Base-by-base conservation (phyloP, 2,888 invertebrate species). In the Resseliella maxima region DNA sequence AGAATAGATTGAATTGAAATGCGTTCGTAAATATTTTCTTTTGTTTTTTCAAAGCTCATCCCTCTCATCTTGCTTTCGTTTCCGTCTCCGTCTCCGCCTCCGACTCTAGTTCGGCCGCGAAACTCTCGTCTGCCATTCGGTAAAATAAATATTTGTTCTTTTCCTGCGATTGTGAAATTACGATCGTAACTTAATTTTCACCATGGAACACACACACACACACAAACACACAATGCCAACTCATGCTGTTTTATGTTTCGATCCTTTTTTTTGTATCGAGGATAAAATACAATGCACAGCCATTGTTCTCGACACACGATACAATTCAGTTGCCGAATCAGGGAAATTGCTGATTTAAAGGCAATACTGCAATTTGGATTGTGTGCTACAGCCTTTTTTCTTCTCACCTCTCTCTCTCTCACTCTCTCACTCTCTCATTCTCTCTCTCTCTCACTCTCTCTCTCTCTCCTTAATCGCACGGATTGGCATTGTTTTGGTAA, bases 141-240 rank as follows among this genome's bases (percentile, higher is more conserved):
- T 15, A 31, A 72, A 72, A 72, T 35, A 72, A 72, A 72, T 72
- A 72, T 72, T 72, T 72, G 72, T 72, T 72, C 72, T 72, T 72
- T 72, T 72, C 72, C 31, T 72, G 31, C 72, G 35, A 72, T 72
- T 72, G 72, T 35, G n/a, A 31, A 72, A 72, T 72, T 72, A 15
- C 72, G 72, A 72, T 72, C 72, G 72, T 72, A 72, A 72, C 72
- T 72, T 72, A 72, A 72, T 72, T 72, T 72, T 72, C 72, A 35
- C 72, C 72, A 24, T 27, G 59, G 41, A 8, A 12, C 12, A 41
- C 41, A 41, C 15, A 59, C 59, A 59, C 27, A 24, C 72, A 31
- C 72, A 59, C 27, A 24, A 31, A 31, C 72, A 2, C 31, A 35
- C 31, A 72, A 72, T 31, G 31, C 59, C 5, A 59, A 24, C 59